Evolutionary conservation across 1,140 invertebrate genomes (phyloP).

Genomic region (Magallana ariakensis): DNA sequence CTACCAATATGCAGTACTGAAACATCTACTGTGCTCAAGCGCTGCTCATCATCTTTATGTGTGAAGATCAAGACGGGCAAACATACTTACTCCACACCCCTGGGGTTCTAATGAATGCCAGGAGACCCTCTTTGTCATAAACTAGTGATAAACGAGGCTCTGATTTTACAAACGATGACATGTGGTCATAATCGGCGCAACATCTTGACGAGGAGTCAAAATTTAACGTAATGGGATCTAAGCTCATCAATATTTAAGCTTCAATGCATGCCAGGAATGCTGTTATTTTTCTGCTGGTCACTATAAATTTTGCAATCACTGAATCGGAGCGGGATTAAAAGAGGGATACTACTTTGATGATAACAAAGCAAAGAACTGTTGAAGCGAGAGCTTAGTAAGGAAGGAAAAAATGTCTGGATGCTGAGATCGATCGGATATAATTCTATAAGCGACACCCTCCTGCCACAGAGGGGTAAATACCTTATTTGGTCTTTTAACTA

Average conservation of each 20-base stretch:
- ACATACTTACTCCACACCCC: background rate
- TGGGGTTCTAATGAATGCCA: background rate
- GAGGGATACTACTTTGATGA: background rate
- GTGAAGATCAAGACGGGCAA: background rate
- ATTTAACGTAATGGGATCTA: background rate
- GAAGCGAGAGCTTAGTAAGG: background rate
- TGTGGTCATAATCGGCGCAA: conserved; percentile 15
- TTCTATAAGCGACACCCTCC: background rate
- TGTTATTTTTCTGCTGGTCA: background rate
- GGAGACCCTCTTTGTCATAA: background rate
- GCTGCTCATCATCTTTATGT: too few species aligned
- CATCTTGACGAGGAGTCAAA: conserved; percentile 1
- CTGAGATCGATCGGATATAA: conserved; percentile 17
- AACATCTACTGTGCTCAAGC: too few species aligned
- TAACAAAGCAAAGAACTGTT: background rate
- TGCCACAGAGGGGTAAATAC: background rate
- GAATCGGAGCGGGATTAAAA: background rate
- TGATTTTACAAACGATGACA: background rate
- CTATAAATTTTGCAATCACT: background rate
- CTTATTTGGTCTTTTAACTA: background rate
- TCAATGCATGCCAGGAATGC: background rate
- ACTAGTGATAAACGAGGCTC: background rate
- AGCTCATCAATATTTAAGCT: background rate
- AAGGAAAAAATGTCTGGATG: conserved; percentile 4
- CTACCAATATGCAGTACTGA: too few species aligned